A percentile compares a stretch with the other conserved stretches of the same genome.
Evolutionary conservation across 2,113 vertebrate species (phyloP).

Genomic region (Otus sunia): DNA sequence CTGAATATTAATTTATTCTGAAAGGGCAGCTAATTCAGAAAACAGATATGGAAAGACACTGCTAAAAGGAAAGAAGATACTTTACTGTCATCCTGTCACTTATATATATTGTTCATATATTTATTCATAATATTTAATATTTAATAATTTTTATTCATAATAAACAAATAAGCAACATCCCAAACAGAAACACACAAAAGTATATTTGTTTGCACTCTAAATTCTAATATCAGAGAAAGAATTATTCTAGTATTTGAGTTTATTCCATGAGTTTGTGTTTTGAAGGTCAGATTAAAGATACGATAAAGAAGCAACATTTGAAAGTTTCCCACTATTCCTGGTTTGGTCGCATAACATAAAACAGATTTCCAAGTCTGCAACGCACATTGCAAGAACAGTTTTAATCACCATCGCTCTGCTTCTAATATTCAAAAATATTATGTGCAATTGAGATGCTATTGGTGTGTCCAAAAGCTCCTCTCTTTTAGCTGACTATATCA

Average conservation of each 20-base stretch:
- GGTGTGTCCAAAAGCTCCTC: background rate
- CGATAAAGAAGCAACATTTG: background rate
- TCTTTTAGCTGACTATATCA: background rate
- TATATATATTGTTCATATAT: background rate
- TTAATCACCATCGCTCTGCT: background rate
- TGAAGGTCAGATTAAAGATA: background rate
- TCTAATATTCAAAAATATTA: background rate
- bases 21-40: background rate
- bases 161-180: background rate
- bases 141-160: background rate
- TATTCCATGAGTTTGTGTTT: background rate
- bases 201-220: background rate
- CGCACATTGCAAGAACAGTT: background rate
- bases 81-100: background rate
- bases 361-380: background rate
- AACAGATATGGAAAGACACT: background rate
- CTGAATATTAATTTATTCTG: background rate
- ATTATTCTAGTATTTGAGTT: background rate
- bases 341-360: background rate
- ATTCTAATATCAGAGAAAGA: background rate
- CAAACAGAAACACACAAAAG: background rate
- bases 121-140: background rate
- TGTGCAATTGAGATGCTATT: background rate
- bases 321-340: background rate
- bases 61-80: background rate